Conservation (phyloP, 2,888 invertebrate species). For the Cerceris rybyensis region DNA sequence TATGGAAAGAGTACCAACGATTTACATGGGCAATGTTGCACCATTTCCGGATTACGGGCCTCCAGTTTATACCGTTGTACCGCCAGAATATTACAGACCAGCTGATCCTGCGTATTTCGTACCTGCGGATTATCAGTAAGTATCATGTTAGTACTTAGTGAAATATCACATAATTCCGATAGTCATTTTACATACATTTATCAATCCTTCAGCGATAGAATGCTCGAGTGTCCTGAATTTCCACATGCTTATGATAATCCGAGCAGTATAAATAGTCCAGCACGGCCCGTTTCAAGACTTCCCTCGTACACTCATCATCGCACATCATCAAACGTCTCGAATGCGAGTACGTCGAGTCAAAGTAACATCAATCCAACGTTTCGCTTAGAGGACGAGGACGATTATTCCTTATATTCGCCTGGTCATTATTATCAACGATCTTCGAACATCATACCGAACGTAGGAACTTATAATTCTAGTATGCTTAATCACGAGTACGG, state of each 20-base stretch:
- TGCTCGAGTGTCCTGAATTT: constrained; percentile 78
- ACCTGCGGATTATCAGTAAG: constrained; percentile 77
- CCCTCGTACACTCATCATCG: constrained; percentile 86
- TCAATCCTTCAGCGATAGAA: constrained; percentile 71
- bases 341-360: constrained; percentile 84
- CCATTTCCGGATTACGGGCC: constrained; percentile 77
- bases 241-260: constrained; percentile 84
- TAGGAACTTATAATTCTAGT: constrained; percentile 68
- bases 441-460: constrained; percentile 72
- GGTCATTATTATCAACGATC: constrained; percentile 82
- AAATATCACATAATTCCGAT: background rate
- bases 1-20: constrained; percentile 77
- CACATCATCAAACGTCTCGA: constrained; percentile 83
- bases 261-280: constrained; percentile 82
- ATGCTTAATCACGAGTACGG: constrained; percentile 77
- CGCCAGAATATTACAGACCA: constrained; percentile 75
- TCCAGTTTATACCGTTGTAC: constrained; percentile 74
- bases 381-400: constrained; percentile 85
- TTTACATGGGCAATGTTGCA: constrained; percentile 75
- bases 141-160: constrained; percentile 17
- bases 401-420: constrained; percentile 80
- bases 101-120: constrained; percentile 75
- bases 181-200: background rate
- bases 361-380: constrained; percentile 86
- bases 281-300: constrained; percentile 80